A percentile compares a stretch with the other conserved stretches of the same genome.
Evolutionary conservation across 2,797 vertebrate genomes (phyloP).

Genomic region (Eulemur rubriventer): DNA sequence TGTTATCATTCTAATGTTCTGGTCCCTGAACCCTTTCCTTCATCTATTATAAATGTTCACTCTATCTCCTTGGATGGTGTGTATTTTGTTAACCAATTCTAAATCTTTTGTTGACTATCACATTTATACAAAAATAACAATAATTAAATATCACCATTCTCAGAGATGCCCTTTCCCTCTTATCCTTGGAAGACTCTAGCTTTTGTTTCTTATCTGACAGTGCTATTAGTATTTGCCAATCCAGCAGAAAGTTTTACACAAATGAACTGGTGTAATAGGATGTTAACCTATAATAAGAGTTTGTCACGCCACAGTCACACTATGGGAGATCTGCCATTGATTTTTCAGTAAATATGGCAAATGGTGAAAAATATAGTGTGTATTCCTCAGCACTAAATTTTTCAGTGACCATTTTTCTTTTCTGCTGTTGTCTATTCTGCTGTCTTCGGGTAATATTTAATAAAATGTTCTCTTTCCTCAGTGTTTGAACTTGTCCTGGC

Average conservation of each 20-base stretch:
- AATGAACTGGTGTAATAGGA: conserved; percentile 83
- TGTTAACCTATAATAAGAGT: conserved; percentile 85
- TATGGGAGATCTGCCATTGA: conserved; percentile 82
- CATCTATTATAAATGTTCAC: not conserved
- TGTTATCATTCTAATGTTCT: not conserved
- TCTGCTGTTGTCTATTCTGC: conserved; percentile 76
- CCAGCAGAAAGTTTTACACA: conserved; percentile 85
- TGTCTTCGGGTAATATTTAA: conserved; percentile 84
- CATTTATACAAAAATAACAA: not conserved
- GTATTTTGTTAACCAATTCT: not conserved
- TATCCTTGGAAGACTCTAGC: not conserved
- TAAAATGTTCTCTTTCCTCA: conserved; percentile 77
- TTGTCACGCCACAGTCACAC: conserved; percentile 82
- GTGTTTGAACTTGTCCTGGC: conserved; percentile 1
- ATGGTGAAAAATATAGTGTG: conserved; percentile 79
- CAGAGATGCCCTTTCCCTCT: conserved; percentile 37
- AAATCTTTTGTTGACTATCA: not conserved
- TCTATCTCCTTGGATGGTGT: not conserved
- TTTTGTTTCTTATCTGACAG: conserved; percentile 69
- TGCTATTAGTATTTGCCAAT: conserved; percentile 80
- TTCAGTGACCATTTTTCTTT: conserved; percentile 82
- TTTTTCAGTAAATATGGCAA: conserved; percentile 86
- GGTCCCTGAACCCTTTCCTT: not conserved
- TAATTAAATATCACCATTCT: not conserved
- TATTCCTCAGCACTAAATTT: conserved; percentile 82